phyloP scores from a whole-genome alignment of 2,113 vertebrate species.

The Prunella himalayana region DNA sequence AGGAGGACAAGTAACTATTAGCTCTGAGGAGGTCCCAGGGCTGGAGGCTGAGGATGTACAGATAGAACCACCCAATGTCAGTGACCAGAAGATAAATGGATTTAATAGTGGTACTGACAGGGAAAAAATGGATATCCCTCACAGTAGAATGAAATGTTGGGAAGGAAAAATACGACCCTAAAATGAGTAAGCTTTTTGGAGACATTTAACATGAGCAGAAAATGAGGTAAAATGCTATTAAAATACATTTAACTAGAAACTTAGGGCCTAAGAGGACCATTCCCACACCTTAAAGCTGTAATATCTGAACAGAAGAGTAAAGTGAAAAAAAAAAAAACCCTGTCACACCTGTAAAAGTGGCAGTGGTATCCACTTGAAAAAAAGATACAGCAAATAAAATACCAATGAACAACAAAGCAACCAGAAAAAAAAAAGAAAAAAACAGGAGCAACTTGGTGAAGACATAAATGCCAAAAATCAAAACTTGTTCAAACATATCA shows the following conservation, averaged over 20 bases:
- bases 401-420: neutral
- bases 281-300: neutral
- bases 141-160: neutral
- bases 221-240: neutral
- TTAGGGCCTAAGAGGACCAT: neutral
- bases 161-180: neutral
- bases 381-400: neutral
- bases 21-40: neutral
- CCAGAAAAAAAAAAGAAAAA: neutral
- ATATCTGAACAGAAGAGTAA: neutral
- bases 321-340: accelerated
- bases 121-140: neutral
- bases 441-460: neutral
- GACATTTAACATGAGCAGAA: neutral
- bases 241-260: neutral
- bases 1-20: neutral
- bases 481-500: neutral
- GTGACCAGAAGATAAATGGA: neutral
- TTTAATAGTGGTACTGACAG: neutral
- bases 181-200: neutral
- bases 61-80: neutral
- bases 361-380: neutral
- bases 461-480: neutral
- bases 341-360: neutral
- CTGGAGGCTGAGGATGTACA: neutral